Base-by-base conservation (phyloP, 1,140 invertebrate species). In the Drosophila watanabei region DNA sequence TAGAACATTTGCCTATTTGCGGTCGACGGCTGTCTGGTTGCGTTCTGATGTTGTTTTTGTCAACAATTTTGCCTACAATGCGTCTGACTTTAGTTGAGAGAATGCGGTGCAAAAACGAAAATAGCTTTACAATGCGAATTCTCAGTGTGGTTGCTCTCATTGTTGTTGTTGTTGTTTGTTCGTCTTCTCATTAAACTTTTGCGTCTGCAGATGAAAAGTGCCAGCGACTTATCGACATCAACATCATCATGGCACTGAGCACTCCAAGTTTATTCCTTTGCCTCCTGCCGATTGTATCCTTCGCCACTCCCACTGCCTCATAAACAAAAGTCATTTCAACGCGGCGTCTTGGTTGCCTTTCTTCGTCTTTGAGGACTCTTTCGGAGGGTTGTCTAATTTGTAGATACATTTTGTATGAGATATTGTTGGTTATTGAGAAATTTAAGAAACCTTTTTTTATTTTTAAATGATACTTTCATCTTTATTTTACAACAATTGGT, bases 241-340 rank as follows among this genome's bases (percentile, higher is more conserved):
- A 59, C 70, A 72, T 73, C 70, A 45, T 30, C 52, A 37, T 13
- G 43, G 16, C 64, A 68, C 16, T 60, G 51, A 72, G 39, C 33
- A 57, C 68, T 71, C 41, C 54, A 59, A 75, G 56, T 73, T 73
- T 60, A 68, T 52, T 43, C 45, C 45, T 24, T n/a, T n/a, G 8
- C 35, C 51, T 35, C 13, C 35, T 39, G 61, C 45, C 51, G 65
- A 54, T 62, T 58, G 64, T 45, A 52, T 56, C 41, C 62, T 32
- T 46, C 39, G 16, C 20, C 20, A 16, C 11, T n/a, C 60, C 32
- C 37, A 11, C n/a, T 18, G 39, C 16, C 51, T 75, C 24, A 45
- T 43, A 65, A 87, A 69, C 63, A 80, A 89, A 79, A 89, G 85
- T 89, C 70, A 79, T 85, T 88, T 69, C 56, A 68, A 66, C 70